Evolutionary conservation across 2,113 vertebrate genomes (phyloP).

Genomic region (Paratilapia polleni): DNA sequence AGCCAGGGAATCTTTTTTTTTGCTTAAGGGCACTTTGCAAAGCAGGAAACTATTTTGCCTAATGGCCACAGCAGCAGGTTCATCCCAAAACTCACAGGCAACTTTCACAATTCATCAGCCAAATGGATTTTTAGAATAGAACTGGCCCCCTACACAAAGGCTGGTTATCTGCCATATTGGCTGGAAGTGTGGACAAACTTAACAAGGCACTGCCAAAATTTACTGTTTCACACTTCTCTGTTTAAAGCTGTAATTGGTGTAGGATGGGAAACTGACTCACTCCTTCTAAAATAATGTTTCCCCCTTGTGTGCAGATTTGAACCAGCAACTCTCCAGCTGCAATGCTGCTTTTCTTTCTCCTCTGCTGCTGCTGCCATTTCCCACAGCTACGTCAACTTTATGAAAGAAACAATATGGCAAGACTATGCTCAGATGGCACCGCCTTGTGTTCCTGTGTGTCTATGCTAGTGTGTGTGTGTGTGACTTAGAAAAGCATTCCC

Average conservation of each 20-base stretch:
- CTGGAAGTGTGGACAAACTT: conserved; percentile 58
- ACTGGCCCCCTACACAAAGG: conserved; percentile 69
- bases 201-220: conserved; percentile 57
- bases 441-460: neutral
- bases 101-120: conserved; percentile 70
- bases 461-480: neutral
- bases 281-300: conserved; percentile 22
- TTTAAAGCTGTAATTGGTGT: conserved; percentile 36
- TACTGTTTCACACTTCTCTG: conserved; percentile 55
- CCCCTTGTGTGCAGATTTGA: conserved; percentile 5
- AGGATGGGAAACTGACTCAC: conserved; percentile 10
- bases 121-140: conserved; percentile 71
- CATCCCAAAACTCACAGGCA: conserved; percentile 51
- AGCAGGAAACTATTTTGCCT: conserved; percentile 68
- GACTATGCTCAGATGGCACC: neutral
- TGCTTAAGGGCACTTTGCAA: conserved; percentile 64
- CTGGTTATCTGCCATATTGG: conserved; percentile 73
- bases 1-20: conserved; percentile 36
- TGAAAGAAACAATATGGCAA: neutral
- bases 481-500: conserved; percentile 35
- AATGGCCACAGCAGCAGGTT: conserved; percentile 65
- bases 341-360: neutral
- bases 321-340: conserved; percentile 3
- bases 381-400: neutral
- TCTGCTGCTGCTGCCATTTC: neutral